Evolutionary conservation across 2,888 invertebrate species (phyloP), one percentile per base, ranked within the genome.

Genomic region (Timema cristinae): DNA sequence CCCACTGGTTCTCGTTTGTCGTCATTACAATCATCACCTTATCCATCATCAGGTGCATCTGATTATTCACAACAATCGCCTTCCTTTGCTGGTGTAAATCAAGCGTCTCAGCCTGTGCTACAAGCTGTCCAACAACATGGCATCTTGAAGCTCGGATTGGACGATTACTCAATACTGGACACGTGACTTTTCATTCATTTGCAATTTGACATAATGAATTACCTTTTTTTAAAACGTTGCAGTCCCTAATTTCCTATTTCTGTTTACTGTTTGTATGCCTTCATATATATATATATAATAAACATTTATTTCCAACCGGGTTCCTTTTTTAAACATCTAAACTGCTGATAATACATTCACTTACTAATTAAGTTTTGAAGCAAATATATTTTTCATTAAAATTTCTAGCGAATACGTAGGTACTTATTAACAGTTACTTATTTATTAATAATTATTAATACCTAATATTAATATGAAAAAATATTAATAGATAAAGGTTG

Each of bases 181-280:
- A 32, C 4, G 32, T 32, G 32, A 32, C 32, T 1, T 32, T 32
- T 32, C 4, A 32, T 32, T 32, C 4, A 32, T 32, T 32, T 32
- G 32, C 32, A 32, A 32, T 32, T 32, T 32, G 32, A 32, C 32
- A 1, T 32, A 32, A 32, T 4, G 4, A 54, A 54, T 54, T 54
- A 10, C 10, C 4, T 11, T 54, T 11, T 54, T 54, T 54, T 54
- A 13, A 54, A n/a, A n/a, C n/a, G 1, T 54, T 54, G 1, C n/a
- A 54, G 4, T 54, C 54, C 54, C n/a, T 54, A 63, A 63, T 63
- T 63, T 32, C 5, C 63, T 63, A 11, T 63, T 63, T 63, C 13
- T 15, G 16, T n/a, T 32, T 16, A n/a, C 32, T 63, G 15, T 63
- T 63, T 63, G 54, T 54, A 63, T 32, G 5, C n/a, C 63, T 63